Percentiles rank a stretch among this genome's conserved stretches.
These are phyloP conservation scores for Macrostomum lignano DNA, from an alignment of 1,140 invertebrate species.

Conservation along the genomic window DNA sequence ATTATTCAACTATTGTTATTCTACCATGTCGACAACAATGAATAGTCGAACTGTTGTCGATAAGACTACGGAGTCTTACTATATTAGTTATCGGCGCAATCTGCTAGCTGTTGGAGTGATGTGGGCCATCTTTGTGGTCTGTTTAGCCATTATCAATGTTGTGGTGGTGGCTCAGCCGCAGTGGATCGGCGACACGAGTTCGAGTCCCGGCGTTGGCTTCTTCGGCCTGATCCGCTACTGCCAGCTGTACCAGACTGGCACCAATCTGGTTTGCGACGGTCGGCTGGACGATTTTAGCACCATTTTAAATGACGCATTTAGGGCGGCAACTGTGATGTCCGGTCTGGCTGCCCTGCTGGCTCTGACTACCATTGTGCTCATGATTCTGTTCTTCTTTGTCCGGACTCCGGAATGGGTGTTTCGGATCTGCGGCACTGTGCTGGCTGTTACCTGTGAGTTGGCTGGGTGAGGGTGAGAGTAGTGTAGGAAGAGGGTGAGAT, in stretches of 20 bases:
- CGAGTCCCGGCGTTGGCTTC: slow-evolving; percentile 54
- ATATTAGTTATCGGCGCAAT: slow-evolving; percentile 57
- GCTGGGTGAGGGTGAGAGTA: too few relatives aligned
- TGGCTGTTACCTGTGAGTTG: slow-evolving; percentile 55
- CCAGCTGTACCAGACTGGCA: slow-evolving; percentile 27
- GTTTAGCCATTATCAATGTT: slow-evolving; percentile 71
- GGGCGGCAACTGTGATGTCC: slow-evolving; percentile 51
- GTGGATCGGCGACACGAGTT: slow-evolving; percentile 48
- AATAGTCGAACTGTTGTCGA: too few relatives aligned
- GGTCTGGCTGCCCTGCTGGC: slow-evolving; percentile 53
- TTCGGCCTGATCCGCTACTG: slow-evolving; percentile 69
- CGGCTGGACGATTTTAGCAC: slow-evolving; percentile 49
- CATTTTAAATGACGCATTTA: slow-evolving; percentile 47
- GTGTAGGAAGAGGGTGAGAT: too few relatives aligned
- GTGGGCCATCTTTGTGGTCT: slow-evolving; percentile 78
- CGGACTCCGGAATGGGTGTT: slow-evolving; percentile 70
- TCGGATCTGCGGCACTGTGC: slow-evolving; percentile 66
- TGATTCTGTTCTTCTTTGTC: slow-evolving; percentile 70
- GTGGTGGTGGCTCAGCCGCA: slow-evolving; percentile 80
- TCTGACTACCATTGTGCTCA: slow-evolving; percentile 44
- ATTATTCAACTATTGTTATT: too few relatives aligned
- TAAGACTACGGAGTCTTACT: too few relatives aligned
- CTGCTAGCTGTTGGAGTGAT: slow-evolving; percentile 75
- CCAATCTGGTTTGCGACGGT: slow-evolving; percentile 41
- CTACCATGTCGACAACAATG: too few relatives aligned